Percentiles rank a stretch among this genome's conserved stretches.
Evolutionary conservation across 2,888 invertebrate species (phyloP).

Genomic region (Watsonalla binaria): DNA sequence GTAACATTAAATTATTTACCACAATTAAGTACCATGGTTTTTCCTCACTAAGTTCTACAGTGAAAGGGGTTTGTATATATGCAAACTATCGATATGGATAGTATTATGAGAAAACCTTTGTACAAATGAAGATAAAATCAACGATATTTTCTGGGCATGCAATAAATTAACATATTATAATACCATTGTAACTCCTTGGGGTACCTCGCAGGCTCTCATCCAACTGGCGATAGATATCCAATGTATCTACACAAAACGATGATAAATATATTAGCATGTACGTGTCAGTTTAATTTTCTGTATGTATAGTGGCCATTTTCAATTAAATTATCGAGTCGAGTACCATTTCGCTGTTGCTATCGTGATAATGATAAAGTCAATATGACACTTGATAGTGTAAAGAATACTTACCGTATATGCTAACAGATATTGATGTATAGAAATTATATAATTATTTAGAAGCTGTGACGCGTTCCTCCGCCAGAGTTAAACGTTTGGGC

Average conservation of each 20-base stretch:
- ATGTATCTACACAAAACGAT: conserved; percentile 8
- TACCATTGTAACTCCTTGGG: neutral
- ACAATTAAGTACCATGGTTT: too few relatives aligned
- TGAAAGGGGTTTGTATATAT: too few relatives aligned
- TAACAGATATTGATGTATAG: conserved; percentile 1
- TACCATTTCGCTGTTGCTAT: conserved; percentile 42
- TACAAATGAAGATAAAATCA: too few relatives aligned
- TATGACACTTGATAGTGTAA: conserved; percentile 8
- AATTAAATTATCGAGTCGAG: conserved; percentile 31
- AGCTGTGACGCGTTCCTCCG: neutral
- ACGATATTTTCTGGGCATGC: too few relatives aligned
- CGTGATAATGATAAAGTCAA: conserved; percentile 12
- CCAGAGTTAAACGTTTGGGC: neutral
- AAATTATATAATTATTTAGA: conserved; percentile 1
- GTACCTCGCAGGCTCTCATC: conserved; percentile 6
- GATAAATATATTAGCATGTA: conserved; percentile 34
- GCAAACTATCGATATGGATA: too few relatives aligned
- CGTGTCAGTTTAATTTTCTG: conserved; percentile 33
- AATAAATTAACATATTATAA: too few relatives aligned
- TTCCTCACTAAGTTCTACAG: too few relatives aligned
- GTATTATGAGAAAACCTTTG: too few relatives aligned
- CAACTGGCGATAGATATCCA: conserved; percentile 9
- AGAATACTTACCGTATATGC: conserved; percentile 7
- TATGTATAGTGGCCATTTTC: conserved; percentile 32
- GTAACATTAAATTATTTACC: too few relatives aligned